phyloP scores from a whole-genome alignment of 2,113 vertebrate genomes.

The Lota lota region DNA sequence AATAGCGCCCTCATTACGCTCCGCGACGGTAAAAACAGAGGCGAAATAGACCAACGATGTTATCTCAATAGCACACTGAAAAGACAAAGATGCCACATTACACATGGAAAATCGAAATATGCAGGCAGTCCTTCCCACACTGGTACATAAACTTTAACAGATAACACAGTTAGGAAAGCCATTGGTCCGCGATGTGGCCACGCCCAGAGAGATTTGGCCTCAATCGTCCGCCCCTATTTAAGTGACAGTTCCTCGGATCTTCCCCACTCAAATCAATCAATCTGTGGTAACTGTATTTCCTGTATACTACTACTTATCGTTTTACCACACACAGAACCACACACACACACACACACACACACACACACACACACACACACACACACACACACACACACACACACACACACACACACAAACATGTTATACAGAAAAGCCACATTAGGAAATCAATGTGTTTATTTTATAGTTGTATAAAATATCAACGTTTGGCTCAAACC shows the following conservation, averaged over 20 bases:
- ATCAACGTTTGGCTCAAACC: slow-evolving; percentile 6
- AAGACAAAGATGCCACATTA: too few species aligned
- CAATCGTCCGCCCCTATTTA: too few species aligned
- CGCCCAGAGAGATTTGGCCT: background rate
- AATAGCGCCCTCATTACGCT: too few species aligned
- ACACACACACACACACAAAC: background rate
- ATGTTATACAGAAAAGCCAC: background rate
- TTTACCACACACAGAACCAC: background rate
- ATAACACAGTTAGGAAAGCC: background rate
- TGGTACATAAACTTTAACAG: background rate
- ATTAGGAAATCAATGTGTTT: background rate
- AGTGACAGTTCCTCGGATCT: too few species aligned
- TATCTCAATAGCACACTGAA: too few species aligned
- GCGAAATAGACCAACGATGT: too few species aligned
- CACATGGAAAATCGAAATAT: too few species aligned
- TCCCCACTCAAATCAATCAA: too few species aligned
- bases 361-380: background rate
- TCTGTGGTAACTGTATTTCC: too few species aligned
- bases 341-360: slow-evolving; percentile 1
- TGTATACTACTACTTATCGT: too few species aligned
- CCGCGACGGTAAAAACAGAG: too few species aligned
- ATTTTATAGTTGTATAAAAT: background rate
- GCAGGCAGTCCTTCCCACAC: too few species aligned
- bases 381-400: background rate
- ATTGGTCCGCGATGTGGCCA: background rate